A percentile compares a stretch with the other conserved stretches of the same genome.
Evolutionary conservation across 2,113 vertebrate genomes (phyloP).

Genomic region (Caranx ignobilis): DNA sequence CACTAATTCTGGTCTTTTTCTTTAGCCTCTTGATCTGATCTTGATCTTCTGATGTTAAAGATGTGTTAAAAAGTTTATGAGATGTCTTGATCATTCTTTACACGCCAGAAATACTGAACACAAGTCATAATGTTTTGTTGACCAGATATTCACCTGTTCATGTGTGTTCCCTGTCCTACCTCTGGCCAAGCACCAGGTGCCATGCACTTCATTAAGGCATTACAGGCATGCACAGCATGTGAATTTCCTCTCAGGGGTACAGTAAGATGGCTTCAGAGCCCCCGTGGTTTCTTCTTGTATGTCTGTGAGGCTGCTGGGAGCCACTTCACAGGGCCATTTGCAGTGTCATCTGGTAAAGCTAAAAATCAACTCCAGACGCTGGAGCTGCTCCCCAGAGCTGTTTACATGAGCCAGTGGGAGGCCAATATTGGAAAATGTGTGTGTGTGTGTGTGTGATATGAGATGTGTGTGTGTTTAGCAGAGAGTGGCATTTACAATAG

Average conservation of each 20-base stretch:
- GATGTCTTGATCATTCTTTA: conserved; percentile 7
- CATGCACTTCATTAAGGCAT: conserved; percentile 29
- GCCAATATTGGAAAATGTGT: conserved; percentile 19
- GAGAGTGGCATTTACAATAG: conserved; percentile 8
- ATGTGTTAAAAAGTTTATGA: conserved; percentile 47
- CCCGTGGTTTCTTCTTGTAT: conserved; percentile 31
- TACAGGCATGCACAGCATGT: background rate
- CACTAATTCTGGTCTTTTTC: conserved; percentile 43
- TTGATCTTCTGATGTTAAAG: conserved; percentile 57
- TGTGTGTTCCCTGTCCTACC: background rate
- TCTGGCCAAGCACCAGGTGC: conserved; percentile 14
- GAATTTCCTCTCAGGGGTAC: conserved; percentile 42
- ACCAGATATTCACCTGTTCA: conserved; percentile 24
- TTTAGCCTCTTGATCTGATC: background rate
- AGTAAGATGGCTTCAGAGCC: conserved; percentile 58
- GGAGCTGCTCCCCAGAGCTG: background rate
- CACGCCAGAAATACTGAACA: background rate
- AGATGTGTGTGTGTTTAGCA: background rate
- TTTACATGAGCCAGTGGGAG: background rate
- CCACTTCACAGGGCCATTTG: conserved; percentile 7
- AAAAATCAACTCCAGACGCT: conserved; percentile 5
- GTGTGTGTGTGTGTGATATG: conserved; percentile 4
- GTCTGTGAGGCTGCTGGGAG: conserved; percentile 26
- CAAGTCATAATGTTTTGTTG: background rate
- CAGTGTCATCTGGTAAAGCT: conserved; percentile 25